Evolutionary conservation across 2,888 invertebrate genomes (phyloP), one percentile per base, ranked within the genome.

Genomic region (Rhamnusium bicolor): DNA sequence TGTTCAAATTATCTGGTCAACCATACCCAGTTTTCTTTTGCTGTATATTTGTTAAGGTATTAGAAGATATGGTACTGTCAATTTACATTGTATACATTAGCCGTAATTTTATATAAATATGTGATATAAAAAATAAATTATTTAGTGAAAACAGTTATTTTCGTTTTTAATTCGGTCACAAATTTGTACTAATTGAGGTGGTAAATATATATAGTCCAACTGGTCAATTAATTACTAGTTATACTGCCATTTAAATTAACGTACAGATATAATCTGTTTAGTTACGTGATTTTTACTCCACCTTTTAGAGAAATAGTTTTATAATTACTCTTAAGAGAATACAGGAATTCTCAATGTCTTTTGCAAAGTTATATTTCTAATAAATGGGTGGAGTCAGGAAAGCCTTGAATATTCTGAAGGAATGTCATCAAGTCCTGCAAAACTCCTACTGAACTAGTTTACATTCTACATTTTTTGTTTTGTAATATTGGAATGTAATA

Each of bases 371-470:
- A 73, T 74, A 67, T 68, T 73, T 67, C 67, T 56, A 67, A 56
- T 24, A 79, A 73, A 62, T 61, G 76, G 79, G 86, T 85, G 86
- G 85, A 85, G 85, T 81, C 82, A 76, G 82, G 83, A 82, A 83
- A 82, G 80, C 86, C 86, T 86, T 86, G 84, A 81, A 72, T 74
- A 76, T 63, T 51, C 40, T 63, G 46, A 14, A 69, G 76, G 79
- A 80, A 81, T 81, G 79, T 56, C 53, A 76, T 56, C 47, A 56
- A 68, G 71, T 77, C 79, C 75, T 75, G 78, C 71, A 72, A 75
- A 78, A 81, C 81, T 81, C 81, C 81, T 74, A 82, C 80, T 78
- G 74, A 74, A 82, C 79, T 75, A 81, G 77, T 80, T 82, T 80
- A 78, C 78, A 68, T 72, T 69, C 58, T 65, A 46, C 19, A 66